A percentile compares a stretch with the other conserved stretches of the same genome.
These are phyloP conservation scores for Leptodactylus fuscus DNA, from an alignment of 2,113 vertebrate genomes.

Conservation along the genomic window DNA sequence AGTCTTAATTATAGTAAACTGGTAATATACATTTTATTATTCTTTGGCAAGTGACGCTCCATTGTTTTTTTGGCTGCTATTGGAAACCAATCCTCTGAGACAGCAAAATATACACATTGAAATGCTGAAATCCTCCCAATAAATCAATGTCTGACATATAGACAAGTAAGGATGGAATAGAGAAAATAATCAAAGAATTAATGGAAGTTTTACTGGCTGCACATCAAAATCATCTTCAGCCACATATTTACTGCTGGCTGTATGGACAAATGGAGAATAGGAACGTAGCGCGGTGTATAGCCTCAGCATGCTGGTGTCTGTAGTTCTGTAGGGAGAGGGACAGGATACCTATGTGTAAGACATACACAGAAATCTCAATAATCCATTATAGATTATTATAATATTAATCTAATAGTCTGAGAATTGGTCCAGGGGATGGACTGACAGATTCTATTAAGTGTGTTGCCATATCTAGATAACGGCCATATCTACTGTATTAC, in stretches of 20 bases:
- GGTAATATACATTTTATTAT: slow-evolving; percentile 23
- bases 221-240: slow-evolving; percentile 3
- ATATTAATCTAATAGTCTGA: no score
- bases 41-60: slow-evolving; percentile 29
- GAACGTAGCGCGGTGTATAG: background rate
- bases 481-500: no score
- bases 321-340: no score
- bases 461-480: no score
- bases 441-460: no score
- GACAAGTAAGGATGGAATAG: background rate
- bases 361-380: no score
- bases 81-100: slow-evolving; percentile 13
- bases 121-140: slow-evolving; percentile 37
- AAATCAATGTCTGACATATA: slow-evolving; percentile 25
- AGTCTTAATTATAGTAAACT: slow-evolving; percentile 17
- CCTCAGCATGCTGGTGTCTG: background rate
- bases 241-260: background rate
- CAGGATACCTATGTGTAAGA: no score
- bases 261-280: background rate
- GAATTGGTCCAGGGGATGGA: no score
- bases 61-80: slow-evolving; percentile 7
- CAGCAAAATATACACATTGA: slow-evolving; percentile 7
- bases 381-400: no score
- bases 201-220: slow-evolving; percentile 3
- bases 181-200: slow-evolving; percentile 11